phyloP scores from a whole-genome alignment of 1,140 invertebrate genomes.

The Drosophila oshimai region DNA sequence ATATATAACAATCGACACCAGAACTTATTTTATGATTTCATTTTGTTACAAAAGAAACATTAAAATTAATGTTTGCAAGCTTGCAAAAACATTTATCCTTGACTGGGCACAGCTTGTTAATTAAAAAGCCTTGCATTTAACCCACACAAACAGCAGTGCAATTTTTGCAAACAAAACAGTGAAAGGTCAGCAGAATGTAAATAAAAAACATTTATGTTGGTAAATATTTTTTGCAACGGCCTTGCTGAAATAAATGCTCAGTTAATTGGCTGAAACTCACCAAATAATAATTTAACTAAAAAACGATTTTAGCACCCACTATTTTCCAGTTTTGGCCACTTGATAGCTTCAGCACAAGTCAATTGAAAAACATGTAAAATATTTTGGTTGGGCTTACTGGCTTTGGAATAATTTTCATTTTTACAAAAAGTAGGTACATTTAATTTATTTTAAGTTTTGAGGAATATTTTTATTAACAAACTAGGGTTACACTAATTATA shows the following conservation, averaged over 20 bases:
- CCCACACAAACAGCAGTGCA: background rate
- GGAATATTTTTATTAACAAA: too few species aligned
- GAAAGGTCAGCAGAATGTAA: background rate
- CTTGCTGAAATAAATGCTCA: background rate
- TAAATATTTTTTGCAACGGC: background rate
- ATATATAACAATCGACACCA: too few species aligned
- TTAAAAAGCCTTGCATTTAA: background rate
- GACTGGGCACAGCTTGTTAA: too few species aligned
- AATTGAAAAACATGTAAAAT: background rate
- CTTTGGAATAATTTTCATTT: background rate
- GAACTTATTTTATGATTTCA: too few species aligned
- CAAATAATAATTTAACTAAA: conserved; percentile 3
- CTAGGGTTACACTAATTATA: too few species aligned
- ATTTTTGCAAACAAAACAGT: background rate
- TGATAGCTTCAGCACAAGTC: background rate
- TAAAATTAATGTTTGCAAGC: background rate
- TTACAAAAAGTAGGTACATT: too few species aligned
- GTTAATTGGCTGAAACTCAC: conserved; percentile 5
- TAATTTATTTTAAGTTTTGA: too few species aligned
- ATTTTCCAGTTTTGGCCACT: background rate
- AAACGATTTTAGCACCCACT: conserved; percentile 4
- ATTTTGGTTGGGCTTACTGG: background rate
- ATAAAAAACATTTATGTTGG: background rate
- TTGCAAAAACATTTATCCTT: background rate
- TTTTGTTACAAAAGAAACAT: background rate